Base-by-base conservation (phyloP, 2,113 vertebrate genomes). In the Zapus hudsonius region DNA sequence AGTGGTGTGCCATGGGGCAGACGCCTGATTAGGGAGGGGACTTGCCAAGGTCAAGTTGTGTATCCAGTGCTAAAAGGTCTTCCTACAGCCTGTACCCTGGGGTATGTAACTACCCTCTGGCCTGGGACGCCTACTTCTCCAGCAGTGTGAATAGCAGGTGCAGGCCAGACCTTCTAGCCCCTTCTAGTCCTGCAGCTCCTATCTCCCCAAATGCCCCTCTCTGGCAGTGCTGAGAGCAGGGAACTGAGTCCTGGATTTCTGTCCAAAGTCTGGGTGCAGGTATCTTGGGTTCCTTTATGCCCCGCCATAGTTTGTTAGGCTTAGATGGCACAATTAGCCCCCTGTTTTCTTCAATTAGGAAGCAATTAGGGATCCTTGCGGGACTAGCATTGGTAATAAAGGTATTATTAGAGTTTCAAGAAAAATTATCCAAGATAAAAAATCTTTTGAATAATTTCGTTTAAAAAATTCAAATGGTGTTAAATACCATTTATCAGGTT, bases 401-500 rank as follows among this genome's bases (percentile, higher is more conserved):
- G 90, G 81, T 97, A 94, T 98, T 98, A 98, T 98, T 98, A 98
- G 97, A 95, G 89, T 95, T 97, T 97, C 97, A 97, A 97, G 96
- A 97, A 97, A 98, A 98, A 98, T 98, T 96, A 96, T 95, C 38
- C n/a, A 89, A 97, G 95, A 95, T 97, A 98, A 96, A 92, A 97
- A 96, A 97, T 94, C 95, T 95, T 96, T 96, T 93, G 94, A 95
- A 82, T 85, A 93, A 95, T 96, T 96, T 97, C 94, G 95, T 96
- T 96, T 89, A 93, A 95, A 93, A 93, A 20, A 96, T 96, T 91
- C 88, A 93, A 96, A 72, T 91, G 93, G 93, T 67, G 40, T 87
- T 96, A 84, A 94, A 95, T 88, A 94, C 92, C 88, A 87, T 87
- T 93, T 93, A 93, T 96, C 86, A 15, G 44, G 6, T 92, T 93